Base-by-base conservation (phyloP, 2,888 invertebrate genomes). In the Allolobophora icterica region DNA sequence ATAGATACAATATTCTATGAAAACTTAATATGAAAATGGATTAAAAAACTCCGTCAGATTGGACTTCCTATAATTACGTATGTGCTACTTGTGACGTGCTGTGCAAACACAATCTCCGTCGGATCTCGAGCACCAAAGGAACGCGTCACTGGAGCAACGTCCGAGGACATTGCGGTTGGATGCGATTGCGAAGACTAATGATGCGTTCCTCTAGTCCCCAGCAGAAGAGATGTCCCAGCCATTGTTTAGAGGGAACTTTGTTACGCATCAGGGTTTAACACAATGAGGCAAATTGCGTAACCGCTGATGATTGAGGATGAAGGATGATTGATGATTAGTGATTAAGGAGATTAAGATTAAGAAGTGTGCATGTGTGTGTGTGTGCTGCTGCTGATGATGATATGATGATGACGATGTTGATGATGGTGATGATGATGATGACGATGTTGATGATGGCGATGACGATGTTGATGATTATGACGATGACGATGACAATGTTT, bases 401-500 rank as follows among this genome's bases (percentile, higher is more conserved):
- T n/a, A n/a, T 33, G 45, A 45, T 45, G 45, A 45, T 45, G 45
- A 15, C 1, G 8, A 4, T 45, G 45, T 13, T 45, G 45, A 83
- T 90, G 52, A 11, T 90, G 52, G 3, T 90, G 52, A 83, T 90
- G 52, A 83, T 90, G 52, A 17, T 84, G 52, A 90, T n/a, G 89
- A 71, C 58, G 40, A 91, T 91, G 71, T 90, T 45, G 89, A 91
- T 89, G 91, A 91, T 89, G 89, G 58, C 71, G 91, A 89, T 89
- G 91, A 91, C 90, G 91, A 91, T 89, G 91, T 71, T 89, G 83
- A 89, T 30, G 91, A 91, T 42, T 89, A 89, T 42, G 89, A 89
- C 21, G 90, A 90, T 84, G 90, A 89, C 89, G 90, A 84, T 89
- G 90, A 90, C 89, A 84, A 90, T 90, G 90, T 89, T 90, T 84